A percentile compares a stretch with the other conserved stretches of the same genome.
These are phyloP conservation scores for Eulithis prunata DNA, from an alignment of 2,888 invertebrate species.

Conservation along the genomic window DNA sequence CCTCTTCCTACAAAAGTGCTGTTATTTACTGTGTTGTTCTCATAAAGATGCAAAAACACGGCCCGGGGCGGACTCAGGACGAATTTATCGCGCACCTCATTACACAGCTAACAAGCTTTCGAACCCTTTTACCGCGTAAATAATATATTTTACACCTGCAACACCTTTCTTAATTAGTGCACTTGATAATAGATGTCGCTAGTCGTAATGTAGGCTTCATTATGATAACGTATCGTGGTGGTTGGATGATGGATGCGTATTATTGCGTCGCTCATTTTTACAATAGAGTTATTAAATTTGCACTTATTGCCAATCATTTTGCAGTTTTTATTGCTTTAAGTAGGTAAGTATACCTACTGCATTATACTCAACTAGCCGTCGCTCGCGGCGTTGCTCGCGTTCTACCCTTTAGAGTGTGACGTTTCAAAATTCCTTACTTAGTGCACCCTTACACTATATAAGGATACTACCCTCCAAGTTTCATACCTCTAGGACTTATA, in stretches of 20 bases:
- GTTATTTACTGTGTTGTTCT: slow-evolving; percentile 7
- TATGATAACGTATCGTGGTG: slow-evolving; percentile 7
- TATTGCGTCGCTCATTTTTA: not conserved
- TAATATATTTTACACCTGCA: slow-evolving; percentile 83
- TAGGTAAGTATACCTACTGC: too few species aligned
- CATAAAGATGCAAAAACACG: slow-evolving; percentile 78
- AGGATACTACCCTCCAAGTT: too few species aligned
- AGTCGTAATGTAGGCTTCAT: slow-evolving; percentile 23
- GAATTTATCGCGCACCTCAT: slow-evolving; percentile 82
- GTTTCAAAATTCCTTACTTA: too few species aligned
- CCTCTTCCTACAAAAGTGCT: not conserved
- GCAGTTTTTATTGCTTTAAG: too few species aligned
- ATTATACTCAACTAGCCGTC: too few species aligned
- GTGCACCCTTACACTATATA: too few species aligned
- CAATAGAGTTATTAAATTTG: not conserved
- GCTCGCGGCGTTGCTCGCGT: too few species aligned
- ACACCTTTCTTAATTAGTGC: slow-evolving; percentile 26
- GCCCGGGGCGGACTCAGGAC: slow-evolving; percentile 76
- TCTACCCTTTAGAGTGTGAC: too few species aligned
- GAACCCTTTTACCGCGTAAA: slow-evolving; percentile 79
- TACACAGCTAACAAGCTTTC: slow-evolving; percentile 78
- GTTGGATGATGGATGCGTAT: not conserved
- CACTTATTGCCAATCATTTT: too few species aligned
- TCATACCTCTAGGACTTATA: too few species aligned
- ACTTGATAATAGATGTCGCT: slow-evolving; percentile 21